Evolutionary conservation across 2,113 vertebrate species (phyloP), one percentile per base, ranked within the genome.

Genomic region (Psittacus erithacus): DNA sequence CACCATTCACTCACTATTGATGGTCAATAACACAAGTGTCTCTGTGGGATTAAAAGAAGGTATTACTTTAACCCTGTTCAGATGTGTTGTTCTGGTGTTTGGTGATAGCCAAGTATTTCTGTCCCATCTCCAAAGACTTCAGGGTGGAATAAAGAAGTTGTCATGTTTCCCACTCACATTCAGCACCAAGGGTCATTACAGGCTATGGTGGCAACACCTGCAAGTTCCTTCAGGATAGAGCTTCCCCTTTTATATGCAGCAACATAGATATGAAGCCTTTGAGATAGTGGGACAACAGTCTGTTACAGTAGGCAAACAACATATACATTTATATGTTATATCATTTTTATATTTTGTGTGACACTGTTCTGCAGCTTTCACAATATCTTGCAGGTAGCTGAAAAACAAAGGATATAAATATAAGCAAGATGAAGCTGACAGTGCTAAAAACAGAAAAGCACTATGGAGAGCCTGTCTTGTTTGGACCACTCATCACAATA

Each of bases 1-100:
- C 68, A 76, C 53, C 73, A 91, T 92, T 98, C 88, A 96, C 82
- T 95, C 70, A 29, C 95, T 94, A 83, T 93, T 87, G 95, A 82
- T 0, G 11, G 68, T 93, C 92, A 95, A 96, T 85, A 97, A 88
- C 44, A 92, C 55, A 87, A 96, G 86, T 82, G 80, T 87, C 69
- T 96, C 89, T 76, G 86, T 78, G 82, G 38, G 43, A 68, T 43
- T 92, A 93, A 94, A 73, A 19, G 9, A 77, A 95, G 82, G 15
- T 57, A 74, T 65, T 80, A 35, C 62, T 95, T 93, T n/a, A 85
- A 70, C 55, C 43, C 38, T 76, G 19, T 75, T 79, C 46, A 80
- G 46, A 25, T 70, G 63, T 31, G 29, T 60, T 78, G 31, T 68
- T 92, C 65, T 60, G 43, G 27, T 92, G 78, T 39, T 76, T n/a